These are phyloP conservation scores for Brevipalpus yothersi DNA, from an alignment of 1,140 invertebrate genomes.

Conservation along the genomic window DNA sequence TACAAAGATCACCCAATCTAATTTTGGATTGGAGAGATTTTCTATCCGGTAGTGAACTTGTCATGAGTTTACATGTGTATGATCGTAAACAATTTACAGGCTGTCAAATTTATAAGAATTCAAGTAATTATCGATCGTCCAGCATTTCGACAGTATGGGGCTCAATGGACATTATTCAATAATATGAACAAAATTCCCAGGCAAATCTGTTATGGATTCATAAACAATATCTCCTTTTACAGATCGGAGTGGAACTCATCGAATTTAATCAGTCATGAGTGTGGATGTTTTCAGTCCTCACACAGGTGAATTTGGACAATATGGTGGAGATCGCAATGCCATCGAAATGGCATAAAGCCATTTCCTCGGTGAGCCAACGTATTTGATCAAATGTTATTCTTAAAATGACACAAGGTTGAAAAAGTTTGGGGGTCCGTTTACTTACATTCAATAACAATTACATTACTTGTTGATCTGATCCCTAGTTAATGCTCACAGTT, in stretches of 20 bases:
- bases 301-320: slow-evolving; percentile 5
- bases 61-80: slow-evolving; percentile 12
- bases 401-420: slow-evolving; percentile 10
- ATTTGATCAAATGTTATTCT: slow-evolving; percentile 7
- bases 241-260: background rate
- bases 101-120: too few relatives aligned
- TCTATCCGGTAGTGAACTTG: slow-evolving; percentile 8
- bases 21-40: slow-evolving; percentile 3
- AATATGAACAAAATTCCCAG: background rate
- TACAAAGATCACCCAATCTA: slow-evolving; percentile 2
- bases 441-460: slow-evolving; percentile 5
- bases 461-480: slow-evolving; percentile 11
- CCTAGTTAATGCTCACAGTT: slow-evolving; percentile 9
- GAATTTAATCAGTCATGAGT: slow-evolving; percentile 8
- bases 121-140: background rate
- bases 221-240: slow-evolving; percentile 10
- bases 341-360: slow-evolving; percentile 1
- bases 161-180: background rate
- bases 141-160: background rate
- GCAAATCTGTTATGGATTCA: slow-evolving; percentile 9
- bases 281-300: slow-evolving; percentile 9
- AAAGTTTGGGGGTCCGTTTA: slow-evolving; percentile 6
- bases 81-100: too few relatives aligned
- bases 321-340: slow-evolving; percentile 7
- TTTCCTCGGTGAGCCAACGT: slow-evolving; percentile 1